Evolutionary conservation across 2,888 invertebrate species (phyloP).

Genomic region (Hipparchia semele): DNA sequence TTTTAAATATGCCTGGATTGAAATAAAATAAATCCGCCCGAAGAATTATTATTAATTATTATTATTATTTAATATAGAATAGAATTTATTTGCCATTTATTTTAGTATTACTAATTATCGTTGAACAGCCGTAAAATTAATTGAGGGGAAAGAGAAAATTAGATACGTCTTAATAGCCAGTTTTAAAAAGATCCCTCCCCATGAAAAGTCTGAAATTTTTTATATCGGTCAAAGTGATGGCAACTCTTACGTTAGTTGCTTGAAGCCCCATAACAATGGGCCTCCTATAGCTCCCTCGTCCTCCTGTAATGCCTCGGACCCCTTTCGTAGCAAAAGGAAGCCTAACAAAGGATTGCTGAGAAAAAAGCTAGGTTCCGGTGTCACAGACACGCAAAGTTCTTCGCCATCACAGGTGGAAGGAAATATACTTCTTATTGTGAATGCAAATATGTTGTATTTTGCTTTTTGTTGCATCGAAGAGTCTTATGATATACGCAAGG

Average conservation of each 20-base stretch:
- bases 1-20: too few relatives aligned
- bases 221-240: not conserved
- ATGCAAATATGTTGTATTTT: conserved; percentile 35
- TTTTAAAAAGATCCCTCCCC: too few relatives aligned
- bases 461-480: conserved; percentile 4
- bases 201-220: not conserved
- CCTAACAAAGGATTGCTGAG: conserved; percentile 67
- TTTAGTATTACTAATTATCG: too few relatives aligned
- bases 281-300: conserved; percentile 32
- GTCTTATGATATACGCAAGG: too few relatives aligned
- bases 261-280: conserved; percentile 52
- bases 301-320: conserved; percentile 47
- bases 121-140: too few relatives aligned
- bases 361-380: conserved; percentile 75
- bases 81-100: too few relatives aligned
- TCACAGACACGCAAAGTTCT: conserved; percentile 63
- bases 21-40: too few relatives aligned
- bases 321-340: conserved; percentile 53
- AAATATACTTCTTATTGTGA: conserved; percentile 38
- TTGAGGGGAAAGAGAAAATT: not conserved
- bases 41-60: too few relatives aligned
- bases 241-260: not conserved
- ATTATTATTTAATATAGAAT: too few relatives aligned
- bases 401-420: conserved; percentile 30
- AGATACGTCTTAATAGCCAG: not conserved